Conservation (phyloP, 1,140 invertebrate genomes). For the Mactra quadrangularis region DNA sequence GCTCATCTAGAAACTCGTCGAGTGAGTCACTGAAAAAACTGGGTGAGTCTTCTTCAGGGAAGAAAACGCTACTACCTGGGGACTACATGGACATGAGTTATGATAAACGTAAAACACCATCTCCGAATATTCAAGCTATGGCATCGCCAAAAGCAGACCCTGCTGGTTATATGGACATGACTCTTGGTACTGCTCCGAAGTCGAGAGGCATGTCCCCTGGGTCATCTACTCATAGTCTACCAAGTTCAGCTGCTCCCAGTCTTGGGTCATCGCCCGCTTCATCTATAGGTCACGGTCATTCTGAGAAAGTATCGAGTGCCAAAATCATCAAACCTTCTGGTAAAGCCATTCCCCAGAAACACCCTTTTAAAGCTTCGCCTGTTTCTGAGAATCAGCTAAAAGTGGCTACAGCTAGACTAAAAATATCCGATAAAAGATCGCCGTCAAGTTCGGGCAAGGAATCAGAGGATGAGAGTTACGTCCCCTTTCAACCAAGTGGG, state of each 20-base stretch:
- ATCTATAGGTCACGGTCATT: slow-evolving; percentile 28
- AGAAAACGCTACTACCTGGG: slow-evolving; percentile 61
- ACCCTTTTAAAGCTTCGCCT: slow-evolving; percentile 25
- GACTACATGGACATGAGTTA: slow-evolving; percentile 77
- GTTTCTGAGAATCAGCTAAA: slow-evolving; percentile 43
- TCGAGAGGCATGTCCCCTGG: slow-evolving; percentile 21
- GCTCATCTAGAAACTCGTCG: slow-evolving; percentile 72
- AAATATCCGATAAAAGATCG: slow-evolving; percentile 42
- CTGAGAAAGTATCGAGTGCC: slow-evolving; percentile 13
- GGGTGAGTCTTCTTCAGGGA: slow-evolving; percentile 64
- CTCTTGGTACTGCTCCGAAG: slow-evolving; percentile 61
- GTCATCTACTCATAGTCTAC: slow-evolving; percentile 49
- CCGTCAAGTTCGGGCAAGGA: slow-evolving; percentile 69
- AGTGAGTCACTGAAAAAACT: slow-evolving; percentile 73
- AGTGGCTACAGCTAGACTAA: slow-evolving; percentile 39
- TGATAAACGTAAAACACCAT: slow-evolving; percentile 67
- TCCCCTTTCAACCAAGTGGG: slow-evolving; percentile 63
- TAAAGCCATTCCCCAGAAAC: slow-evolving; percentile 64
- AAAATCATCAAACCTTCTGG: slow-evolving; percentile 67
- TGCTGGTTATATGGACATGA: slow-evolving; percentile 77
- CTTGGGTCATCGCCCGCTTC: slow-evolving; percentile 66
- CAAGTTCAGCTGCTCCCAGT: slow-evolving; percentile 64
- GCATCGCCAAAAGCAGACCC: slow-evolving; percentile 39
- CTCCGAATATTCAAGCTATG: slow-evolving; percentile 55
- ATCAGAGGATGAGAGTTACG: slow-evolving; percentile 71